These are phyloP conservation scores for Oncorhynchus keta DNA, from an alignment of 2,113 vertebrate species.

Conservation along the genomic window DNA sequence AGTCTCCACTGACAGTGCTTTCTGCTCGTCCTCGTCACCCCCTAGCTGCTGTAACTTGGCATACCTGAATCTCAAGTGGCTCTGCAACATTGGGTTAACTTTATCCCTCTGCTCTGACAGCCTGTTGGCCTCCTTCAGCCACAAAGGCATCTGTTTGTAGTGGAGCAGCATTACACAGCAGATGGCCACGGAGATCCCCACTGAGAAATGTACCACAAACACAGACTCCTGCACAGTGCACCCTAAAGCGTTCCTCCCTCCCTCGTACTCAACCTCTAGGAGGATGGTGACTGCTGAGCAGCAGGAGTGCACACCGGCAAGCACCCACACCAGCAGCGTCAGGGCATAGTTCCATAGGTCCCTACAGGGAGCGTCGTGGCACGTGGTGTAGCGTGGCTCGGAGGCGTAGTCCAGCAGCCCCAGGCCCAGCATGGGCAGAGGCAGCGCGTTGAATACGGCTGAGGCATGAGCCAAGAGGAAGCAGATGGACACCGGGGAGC, in stretches of 20 bases:
- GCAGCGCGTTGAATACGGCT: background rate
- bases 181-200: constrained; percentile 12
- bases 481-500: constrained; percentile 36
- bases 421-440: no score
- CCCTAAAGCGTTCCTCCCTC: background rate
- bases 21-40: background rate
- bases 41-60: background rate
- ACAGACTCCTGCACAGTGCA: constrained; percentile 56
- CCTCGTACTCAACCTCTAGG: background rate
- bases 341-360: constrained; percentile 15
- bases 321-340: no score
- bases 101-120: constrained; percentile 20
- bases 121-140: constrained; percentile 38
- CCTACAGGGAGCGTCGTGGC: background rate
- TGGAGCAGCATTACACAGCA: constrained; percentile 40
- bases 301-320: constrained; percentile 25
- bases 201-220: constrained; percentile 4
- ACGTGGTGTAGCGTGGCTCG: background rate
- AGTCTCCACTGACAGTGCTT: background rate
- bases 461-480: constrained; percentile 57
- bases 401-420: background rate
- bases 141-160: constrained; percentile 42
- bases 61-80: constrained; percentile 34
- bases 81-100: constrained; percentile 2
- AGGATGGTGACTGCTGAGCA: background rate